Base-by-base conservation (phyloP, 2,113 vertebrate genomes). In the Prunella himalayana region DNA sequence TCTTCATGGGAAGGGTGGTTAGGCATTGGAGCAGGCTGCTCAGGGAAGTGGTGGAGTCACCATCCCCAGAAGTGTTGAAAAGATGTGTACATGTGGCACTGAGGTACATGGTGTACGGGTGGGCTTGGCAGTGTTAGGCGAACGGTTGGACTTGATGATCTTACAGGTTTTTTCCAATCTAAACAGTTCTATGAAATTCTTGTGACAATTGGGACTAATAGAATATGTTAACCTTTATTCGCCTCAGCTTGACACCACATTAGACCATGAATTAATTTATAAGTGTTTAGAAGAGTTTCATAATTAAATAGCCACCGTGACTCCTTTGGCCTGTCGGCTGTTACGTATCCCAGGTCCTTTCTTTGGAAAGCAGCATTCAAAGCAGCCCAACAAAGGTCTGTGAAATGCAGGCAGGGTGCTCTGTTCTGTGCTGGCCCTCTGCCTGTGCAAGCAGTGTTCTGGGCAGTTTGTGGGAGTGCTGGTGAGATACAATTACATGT, bases 161-260 rank as follows among this genome's bases (percentile, higher is more conserved):
- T 76, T 50, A 54, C n/a, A 54, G 18, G 2, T 18, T 44, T 64
- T 73, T 64, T 50, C 41, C 41, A 65, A 14, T 50, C 44, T 60
- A 70, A 75, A 60, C 11, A 6, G 23, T 76, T 84, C 56, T 65
- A 7, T 96, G 96, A 97, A 98, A 98, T 98, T 97, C 97, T 97
- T 97, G 94, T 95, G 97, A 97, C 98, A 97, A 98, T 98, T 97
- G 96, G 91, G 88, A 97, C 97, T 98, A 98, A 98, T 98, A 98
- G 97, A 97, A 98, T 98, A 91, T 94, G 96, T 98, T 98, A 98
- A 98, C 98, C 98, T 98, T 97, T 97, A 96, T 97, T 97, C 77
- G n/a, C 79, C 91, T 89, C 95, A 82, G 89, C 90, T 94, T 97
- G 97, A 98, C 97, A 97, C 93, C 83, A 95, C 95, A 96, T 94